Conservation (phyloP, 2,888 invertebrate species). For the Erannis defoliaria region DNA sequence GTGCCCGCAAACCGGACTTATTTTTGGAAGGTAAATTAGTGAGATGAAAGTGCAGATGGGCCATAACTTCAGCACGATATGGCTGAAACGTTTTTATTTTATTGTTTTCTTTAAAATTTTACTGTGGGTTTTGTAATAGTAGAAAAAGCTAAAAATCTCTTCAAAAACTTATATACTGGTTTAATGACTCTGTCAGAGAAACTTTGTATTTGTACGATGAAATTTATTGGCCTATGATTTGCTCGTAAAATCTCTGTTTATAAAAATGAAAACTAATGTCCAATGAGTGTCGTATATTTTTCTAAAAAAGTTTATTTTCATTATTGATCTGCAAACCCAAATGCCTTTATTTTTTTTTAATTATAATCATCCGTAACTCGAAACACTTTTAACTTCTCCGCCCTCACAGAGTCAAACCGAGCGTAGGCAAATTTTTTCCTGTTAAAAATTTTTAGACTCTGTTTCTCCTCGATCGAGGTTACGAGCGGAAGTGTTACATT, state of each 20-base stretch:
- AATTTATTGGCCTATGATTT: constrained; percentile 35
- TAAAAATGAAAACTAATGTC: constrained; percentile 36
- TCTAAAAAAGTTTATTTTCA: constrained; percentile 20
- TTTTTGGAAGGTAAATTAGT: constrained; percentile 63
- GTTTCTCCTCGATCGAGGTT: constrained; percentile 58
- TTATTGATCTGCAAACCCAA: background rate
- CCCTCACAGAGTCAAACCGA: constrained; percentile 35
- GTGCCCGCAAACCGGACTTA: constrained; percentile 57
- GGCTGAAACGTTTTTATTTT: constrained; percentile 36
- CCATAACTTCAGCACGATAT: constrained; percentile 40
- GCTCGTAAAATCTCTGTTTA: constrained; percentile 37
- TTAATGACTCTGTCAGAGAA: constrained; percentile 33
- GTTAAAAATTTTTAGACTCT: constrained; percentile 30
- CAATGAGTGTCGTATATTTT: constrained; percentile 27
- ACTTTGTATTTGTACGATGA: constrained; percentile 26
- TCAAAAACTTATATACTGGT: constrained; percentile 24
- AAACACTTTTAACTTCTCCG: background rate
- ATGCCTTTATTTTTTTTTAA: constrained; percentile 2
- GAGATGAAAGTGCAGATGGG: constrained; percentile 49
- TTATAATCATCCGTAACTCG: background rate
- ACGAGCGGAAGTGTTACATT: constrained; percentile 83
- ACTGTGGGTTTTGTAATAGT: constrained; percentile 25
- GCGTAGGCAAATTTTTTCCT: background rate
- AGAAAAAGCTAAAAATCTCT: constrained; percentile 20
- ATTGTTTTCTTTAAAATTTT: constrained; percentile 29